These are phyloP conservation scores for Tyrannus savana DNA, from an alignment of 2,113 vertebrate species.

Conservation along the genomic window DNA sequence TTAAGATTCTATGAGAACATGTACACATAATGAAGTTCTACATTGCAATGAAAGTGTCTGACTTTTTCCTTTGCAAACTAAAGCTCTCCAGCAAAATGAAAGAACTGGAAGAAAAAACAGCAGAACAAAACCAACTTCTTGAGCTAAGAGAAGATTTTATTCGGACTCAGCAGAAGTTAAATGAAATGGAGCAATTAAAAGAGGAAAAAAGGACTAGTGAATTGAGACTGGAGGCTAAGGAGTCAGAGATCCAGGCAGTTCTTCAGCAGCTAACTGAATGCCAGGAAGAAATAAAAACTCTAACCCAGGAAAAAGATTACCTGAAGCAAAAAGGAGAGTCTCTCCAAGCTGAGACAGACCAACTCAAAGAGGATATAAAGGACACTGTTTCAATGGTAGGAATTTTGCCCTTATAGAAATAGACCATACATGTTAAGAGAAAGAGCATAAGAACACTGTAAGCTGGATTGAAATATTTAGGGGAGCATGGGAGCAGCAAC, in stretches of 20 bases:
- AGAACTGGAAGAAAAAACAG: conserved; percentile 65
- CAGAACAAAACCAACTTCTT: conserved; percentile 49
- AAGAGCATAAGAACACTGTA: not conserved
- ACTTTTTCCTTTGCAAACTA: not conserved
- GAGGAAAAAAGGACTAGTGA: conserved; percentile 17
- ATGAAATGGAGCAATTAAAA: conserved; percentile 62
- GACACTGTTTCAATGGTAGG: conserved; percentile 72
- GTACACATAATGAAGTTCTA: not conserved
- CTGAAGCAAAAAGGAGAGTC: conserved; percentile 53
- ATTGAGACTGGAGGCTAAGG: not conserved
- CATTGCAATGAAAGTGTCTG: not conserved
- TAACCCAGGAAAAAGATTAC: conserved; percentile 60
- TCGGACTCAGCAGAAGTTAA: conserved; percentile 33
- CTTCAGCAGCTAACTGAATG: conserved; percentile 45
- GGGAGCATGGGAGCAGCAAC: not conserved
- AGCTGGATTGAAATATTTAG: not conserved
- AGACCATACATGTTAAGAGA: not conserved
- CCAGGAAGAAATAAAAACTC: conserved; percentile 36
- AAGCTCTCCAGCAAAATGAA: conserved; percentile 61
- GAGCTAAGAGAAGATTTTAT: conserved; percentile 57
- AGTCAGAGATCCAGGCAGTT: conserved; percentile 31
- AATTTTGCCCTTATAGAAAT: not conserved
- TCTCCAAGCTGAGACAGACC: conserved; percentile 66
- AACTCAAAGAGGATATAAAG: conserved; percentile 73
- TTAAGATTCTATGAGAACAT: not conserved